Percentiles rank a stretch among this genome's conserved stretches.
Evolutionary conservation across 2,113 vertebrate genomes (phyloP).

Genomic region (Sorex fumeus): DNA sequence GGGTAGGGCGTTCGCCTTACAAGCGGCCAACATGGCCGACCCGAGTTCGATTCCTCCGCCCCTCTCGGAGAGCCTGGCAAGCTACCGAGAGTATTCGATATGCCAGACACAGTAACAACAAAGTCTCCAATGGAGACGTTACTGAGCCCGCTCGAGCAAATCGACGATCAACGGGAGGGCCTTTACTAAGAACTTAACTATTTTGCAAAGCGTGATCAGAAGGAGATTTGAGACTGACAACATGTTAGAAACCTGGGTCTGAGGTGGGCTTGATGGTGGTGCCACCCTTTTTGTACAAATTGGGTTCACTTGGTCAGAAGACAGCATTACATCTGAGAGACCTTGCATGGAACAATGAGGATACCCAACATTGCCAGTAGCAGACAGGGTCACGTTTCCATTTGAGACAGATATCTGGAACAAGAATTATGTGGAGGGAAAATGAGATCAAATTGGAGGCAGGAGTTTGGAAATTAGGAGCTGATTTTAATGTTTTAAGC

Average conservation of each 20-base stretch:
- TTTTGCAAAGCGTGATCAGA: not conserved
- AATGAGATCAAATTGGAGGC: conserved; percentile 24
- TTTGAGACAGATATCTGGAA: conserved; percentile 13
- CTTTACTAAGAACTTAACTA: not conserved
- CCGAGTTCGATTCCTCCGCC: too few species aligned
- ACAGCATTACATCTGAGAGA: not conserved
- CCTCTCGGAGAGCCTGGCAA: too few species aligned
- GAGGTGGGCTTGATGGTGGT: not conserved
- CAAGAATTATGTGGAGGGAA: not conserved
- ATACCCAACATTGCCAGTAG: not conserved
- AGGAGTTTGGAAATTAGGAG: not conserved
- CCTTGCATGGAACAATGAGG: not conserved
- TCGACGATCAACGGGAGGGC: too few species aligned
- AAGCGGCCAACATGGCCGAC: too few species aligned
- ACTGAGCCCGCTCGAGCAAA: too few species aligned
- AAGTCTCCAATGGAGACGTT: too few species aligned
- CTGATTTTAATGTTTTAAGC: not conserved
- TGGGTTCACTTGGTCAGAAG: not conserved
- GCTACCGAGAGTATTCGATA: too few species aligned
- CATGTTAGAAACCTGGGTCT: not conserved
- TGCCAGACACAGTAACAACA: too few species aligned
- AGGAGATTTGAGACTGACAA: not conserved
- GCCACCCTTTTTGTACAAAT: too few species aligned
- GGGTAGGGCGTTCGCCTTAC: too few species aligned
- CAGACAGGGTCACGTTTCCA: not conserved